Conservation (phyloP, 2,797 vertebrate species). For the Poeciliopsis infans region DNA sequence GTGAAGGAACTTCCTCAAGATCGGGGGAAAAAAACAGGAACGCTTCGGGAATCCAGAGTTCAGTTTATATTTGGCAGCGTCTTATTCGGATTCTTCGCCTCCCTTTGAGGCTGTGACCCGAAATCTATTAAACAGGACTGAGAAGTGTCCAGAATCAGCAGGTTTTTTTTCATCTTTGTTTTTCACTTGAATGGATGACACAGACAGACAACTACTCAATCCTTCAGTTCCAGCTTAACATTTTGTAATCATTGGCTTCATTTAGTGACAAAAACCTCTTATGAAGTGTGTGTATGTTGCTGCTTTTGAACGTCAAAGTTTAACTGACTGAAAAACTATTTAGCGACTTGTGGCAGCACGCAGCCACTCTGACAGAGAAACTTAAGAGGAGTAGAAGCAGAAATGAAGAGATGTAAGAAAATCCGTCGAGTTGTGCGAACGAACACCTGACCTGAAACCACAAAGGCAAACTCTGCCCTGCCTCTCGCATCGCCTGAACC, state of each 20-base stretch:
- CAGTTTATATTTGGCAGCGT: slow-evolving; percentile 9
- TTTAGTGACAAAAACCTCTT: too few species aligned
- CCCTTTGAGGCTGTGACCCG: not conserved
- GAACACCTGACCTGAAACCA: slow-evolving; percentile 61
- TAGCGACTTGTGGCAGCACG: slow-evolving; percentile 15
- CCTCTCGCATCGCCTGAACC: slow-evolving; percentile 31
- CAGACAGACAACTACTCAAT: too few species aligned
- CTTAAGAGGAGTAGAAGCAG: not conserved
- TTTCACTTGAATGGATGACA: not conserved
- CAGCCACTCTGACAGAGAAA: slow-evolving; percentile 31
- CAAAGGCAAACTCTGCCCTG: slow-evolving; percentile 48
- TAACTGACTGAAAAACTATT: not conserved
- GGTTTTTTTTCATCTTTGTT: not conserved
- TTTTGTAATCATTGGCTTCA: too few species aligned
- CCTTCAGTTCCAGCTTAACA: too few species aligned
- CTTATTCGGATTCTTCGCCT: slow-evolving; percentile 2
- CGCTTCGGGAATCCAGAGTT: slow-evolving; percentile 6
- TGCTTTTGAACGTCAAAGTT: not conserved
- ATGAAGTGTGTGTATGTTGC: too few species aligned
- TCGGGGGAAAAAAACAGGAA: not conserved
- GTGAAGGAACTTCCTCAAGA: slow-evolving; percentile 17
- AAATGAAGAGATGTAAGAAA: slow-evolving; percentile 54
- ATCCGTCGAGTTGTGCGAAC: slow-evolving; percentile 65
- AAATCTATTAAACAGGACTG: slow-evolving; percentile 20
- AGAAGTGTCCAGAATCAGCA: slow-evolving; percentile 4